Conservation (phyloP, 2,113 vertebrate species). For the Malurus elegans region DNA sequence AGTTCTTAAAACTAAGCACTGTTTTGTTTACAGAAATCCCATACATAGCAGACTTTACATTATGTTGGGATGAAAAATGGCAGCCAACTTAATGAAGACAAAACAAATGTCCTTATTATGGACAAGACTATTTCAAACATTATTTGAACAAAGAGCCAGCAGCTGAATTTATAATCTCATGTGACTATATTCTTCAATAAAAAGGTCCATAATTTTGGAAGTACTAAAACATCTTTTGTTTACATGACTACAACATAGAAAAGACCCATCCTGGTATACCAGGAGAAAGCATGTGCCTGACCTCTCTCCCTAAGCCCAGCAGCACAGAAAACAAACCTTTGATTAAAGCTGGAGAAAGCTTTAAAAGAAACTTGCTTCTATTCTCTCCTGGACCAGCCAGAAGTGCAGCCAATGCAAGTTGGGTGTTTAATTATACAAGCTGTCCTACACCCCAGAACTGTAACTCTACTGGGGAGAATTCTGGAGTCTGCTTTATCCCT, state of each 20-base stretch:
- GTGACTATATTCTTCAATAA: not conserved
- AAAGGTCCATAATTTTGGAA: not conserved
- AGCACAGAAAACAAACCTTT: not conserved
- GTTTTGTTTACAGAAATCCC: slow-evolving; percentile 74
- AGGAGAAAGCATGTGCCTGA: not conserved
- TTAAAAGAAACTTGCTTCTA: not conserved
- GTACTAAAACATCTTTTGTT: not conserved
- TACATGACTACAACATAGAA: not conserved
- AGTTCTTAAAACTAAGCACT: slow-evolving; percentile 72
- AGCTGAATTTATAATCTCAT: slow-evolving; percentile 38
- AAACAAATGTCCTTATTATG: slow-evolving; percentile 53
- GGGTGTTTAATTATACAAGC: accelerated
- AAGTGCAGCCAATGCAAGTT: not conserved
- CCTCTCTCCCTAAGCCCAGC: not conserved
- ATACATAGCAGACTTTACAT: slow-evolving; percentile 18
- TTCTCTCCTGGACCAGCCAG: not conserved
- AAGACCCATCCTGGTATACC: not conserved
- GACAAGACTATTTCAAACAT: slow-evolving; percentile 62
- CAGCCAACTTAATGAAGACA: slow-evolving; percentile 64
- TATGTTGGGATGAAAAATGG: slow-evolving; percentile 55
- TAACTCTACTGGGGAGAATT: not conserved
- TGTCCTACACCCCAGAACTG: not conserved
- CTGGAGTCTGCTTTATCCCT: not conserved
- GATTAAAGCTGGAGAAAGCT: not conserved
- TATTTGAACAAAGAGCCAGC: slow-evolving; percentile 9